These are phyloP conservation scores for Mormyrops boulengeri DNA, from an alignment of 2,797 vertebrate genomes.

Conservation along the genomic window DNA sequence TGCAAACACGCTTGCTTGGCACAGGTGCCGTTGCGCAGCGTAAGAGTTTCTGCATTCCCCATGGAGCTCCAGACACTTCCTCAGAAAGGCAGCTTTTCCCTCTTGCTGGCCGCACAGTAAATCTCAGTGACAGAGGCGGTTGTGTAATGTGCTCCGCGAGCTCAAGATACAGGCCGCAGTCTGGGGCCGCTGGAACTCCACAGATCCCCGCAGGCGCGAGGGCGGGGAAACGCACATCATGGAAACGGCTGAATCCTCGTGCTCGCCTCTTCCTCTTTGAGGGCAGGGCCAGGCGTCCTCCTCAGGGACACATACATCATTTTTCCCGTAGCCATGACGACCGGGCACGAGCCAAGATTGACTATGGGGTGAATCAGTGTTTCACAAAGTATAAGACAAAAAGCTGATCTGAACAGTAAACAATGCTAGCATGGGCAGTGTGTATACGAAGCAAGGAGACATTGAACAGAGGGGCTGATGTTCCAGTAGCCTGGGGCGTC, in stretches of 20 bases:
- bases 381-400: constrained; percentile 3
- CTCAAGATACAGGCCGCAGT: constrained; percentile 12
- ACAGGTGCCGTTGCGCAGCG: constrained; percentile 6
- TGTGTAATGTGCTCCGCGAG: constrained; percentile 28
- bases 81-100: constrained; percentile 30
- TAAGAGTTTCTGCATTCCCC: constrained; percentile 24
- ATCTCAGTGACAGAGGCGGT: constrained; percentile 42
- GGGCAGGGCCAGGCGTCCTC: background rate
- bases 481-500: background rate
- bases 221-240: background rate
- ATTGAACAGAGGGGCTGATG: background rate
- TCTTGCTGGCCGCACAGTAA: constrained; percentile 38
- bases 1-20: background rate
- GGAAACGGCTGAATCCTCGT: background rate
- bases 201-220: background rate
- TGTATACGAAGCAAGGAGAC: background rate
- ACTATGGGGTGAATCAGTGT: background rate
- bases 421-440: background rate
- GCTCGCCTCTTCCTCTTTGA: background rate
- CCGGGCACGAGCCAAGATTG: background rate
- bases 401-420: background rate
- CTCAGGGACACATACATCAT: background rate
- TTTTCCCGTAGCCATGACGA: constrained; percentile 1
- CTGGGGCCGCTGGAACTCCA: background rate
- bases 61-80: constrained; percentile 23